phyloP scores from a whole-genome alignment of 2,113 vertebrate species.

The Xiphorhynchus elegans region DNA sequence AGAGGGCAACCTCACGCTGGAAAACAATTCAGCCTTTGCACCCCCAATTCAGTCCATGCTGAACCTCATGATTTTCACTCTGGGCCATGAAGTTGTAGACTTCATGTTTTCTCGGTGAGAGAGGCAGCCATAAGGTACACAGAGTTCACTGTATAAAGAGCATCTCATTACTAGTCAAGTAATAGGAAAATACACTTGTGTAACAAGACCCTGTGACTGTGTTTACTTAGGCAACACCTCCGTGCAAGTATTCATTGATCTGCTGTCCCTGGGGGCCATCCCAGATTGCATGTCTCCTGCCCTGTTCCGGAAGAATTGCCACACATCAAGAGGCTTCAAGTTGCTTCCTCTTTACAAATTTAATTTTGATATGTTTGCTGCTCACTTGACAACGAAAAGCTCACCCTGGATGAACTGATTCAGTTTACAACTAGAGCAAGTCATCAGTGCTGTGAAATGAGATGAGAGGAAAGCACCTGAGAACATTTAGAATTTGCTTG shows the following conservation, averaged over 20 bases:
- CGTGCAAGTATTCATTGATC: conserved; percentile 44
- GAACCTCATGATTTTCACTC: neutral
- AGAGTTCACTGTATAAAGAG: neutral
- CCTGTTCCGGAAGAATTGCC: conserved; percentile 51
- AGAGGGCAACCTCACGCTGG: neutral
- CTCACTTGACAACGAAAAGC: neutral
- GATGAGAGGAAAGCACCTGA: rapidly evolving
- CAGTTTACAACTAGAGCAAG: neutral
- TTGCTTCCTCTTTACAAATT: conserved; percentile 49
- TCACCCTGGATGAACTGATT: neutral
- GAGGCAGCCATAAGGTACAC: neutral
- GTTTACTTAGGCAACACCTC: conserved; percentile 50
- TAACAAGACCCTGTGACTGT: conserved; percentile 1
- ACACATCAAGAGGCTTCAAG: neutral
- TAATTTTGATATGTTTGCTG: neutral
- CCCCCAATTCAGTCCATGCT: neutral
- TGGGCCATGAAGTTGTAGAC: neutral
- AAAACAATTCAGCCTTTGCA: neutral
- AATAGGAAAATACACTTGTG: neutral
- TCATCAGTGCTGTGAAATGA: neutral
- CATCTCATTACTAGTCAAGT: neutral
- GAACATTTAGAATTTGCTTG: neutral
- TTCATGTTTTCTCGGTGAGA: neutral
- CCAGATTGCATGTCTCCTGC: neutral
- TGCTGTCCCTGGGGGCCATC: neutral